Evolutionary conservation across 2,888 invertebrate genomes (phyloP), one percentile per base, ranked within the genome.

Genomic region (Hartigia nigra): DNA sequence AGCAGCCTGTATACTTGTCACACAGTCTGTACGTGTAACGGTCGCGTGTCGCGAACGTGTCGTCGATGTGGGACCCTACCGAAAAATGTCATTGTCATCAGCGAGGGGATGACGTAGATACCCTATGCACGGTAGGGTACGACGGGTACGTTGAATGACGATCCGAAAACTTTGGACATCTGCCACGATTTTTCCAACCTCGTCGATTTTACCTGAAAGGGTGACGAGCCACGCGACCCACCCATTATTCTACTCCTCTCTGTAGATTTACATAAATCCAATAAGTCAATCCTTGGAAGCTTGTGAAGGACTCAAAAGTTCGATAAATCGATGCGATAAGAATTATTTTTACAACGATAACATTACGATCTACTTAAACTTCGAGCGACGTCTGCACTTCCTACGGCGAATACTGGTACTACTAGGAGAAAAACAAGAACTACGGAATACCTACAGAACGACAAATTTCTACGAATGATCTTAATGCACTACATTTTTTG

Each of bases 11-110:
- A 55, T 55, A 55, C 23, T 23, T 55, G 23, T 55, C 23, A 23
- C 35, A 35, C 55, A 55, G 23, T 55, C 55, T 55, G 14, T 31
- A 23, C 12, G 72, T 34, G 32, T 34, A 72, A 72, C 72, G 72
- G 72, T 72, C 72, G 32, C 72, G 72, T 72, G 72, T 72, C 72
- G 72, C 32, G 72, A 72, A 72, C 72, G 72, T 72, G 72, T 31
- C 72, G 72, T 5, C 9, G 23, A 23, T 23, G 55, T 55, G 23
- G 55, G 23, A 55, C 55, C 55, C 55, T 23, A 55, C 9, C 55
- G 55, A 55, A 55, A 39, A 55, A 23, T 55, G 23, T 55, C 55
- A 55, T 55, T 55, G 55, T 55, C 55, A 23, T 23, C 23, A 23
- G 55, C 55, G 9, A 55, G 55, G 55, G 55, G 55, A 55, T 55